Evolutionary conservation across 2,888 invertebrate species (phyloP).

Genomic region (Archaeoteleia sp.): DNA sequence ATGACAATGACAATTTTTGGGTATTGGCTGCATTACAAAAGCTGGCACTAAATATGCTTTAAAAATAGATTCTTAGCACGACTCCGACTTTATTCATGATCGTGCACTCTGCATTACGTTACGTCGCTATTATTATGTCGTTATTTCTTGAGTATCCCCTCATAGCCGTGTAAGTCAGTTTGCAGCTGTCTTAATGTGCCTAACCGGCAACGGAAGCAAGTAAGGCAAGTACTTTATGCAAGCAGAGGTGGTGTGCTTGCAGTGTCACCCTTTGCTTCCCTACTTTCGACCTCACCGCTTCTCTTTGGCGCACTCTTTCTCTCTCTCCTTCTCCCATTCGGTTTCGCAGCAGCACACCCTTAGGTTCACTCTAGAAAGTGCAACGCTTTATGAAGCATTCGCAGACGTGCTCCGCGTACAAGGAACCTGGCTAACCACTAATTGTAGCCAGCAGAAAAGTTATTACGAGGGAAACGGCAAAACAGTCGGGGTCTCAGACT

Average conservation of each 20-base stretch:
- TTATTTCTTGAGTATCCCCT: constrained; percentile 52
- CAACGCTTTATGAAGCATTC: constrained; percentile 66
- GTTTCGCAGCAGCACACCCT: constrained; percentile 4
- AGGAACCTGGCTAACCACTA: constrained; percentile 62
- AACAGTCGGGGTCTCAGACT: constrained; percentile 21
- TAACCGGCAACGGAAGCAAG: not conserved
- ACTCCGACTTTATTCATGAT: constrained; percentile 5
- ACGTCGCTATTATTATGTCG: constrained; percentile 60
- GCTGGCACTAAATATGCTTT: not conserved
- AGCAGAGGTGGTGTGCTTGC: constrained; percentile 24
- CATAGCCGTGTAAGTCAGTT: constrained; percentile 54
- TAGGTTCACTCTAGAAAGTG: constrained; percentile 43
- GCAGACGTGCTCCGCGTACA: constrained; percentile 61
- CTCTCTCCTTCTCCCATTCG: constrained; percentile 1
- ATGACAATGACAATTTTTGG: no score
- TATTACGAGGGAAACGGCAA: constrained; percentile 56
- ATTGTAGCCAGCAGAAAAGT: constrained; percentile 64
- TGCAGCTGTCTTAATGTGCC: constrained; percentile 34
- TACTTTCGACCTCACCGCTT: constrained; percentile 13
- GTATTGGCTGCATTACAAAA: no score
- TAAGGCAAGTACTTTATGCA: constrained; percentile 19
- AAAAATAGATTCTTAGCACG: constrained; percentile 8
- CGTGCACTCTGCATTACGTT: constrained; percentile 32
- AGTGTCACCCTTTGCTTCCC: constrained; percentile 35
- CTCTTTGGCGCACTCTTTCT: constrained; percentile 14